A percentile compares a stretch with the other conserved stretches of the same genome.
phyloP scores from a whole-genome alignment of 1,140 invertebrate genomes.

The Cylas formicarius region DNA sequence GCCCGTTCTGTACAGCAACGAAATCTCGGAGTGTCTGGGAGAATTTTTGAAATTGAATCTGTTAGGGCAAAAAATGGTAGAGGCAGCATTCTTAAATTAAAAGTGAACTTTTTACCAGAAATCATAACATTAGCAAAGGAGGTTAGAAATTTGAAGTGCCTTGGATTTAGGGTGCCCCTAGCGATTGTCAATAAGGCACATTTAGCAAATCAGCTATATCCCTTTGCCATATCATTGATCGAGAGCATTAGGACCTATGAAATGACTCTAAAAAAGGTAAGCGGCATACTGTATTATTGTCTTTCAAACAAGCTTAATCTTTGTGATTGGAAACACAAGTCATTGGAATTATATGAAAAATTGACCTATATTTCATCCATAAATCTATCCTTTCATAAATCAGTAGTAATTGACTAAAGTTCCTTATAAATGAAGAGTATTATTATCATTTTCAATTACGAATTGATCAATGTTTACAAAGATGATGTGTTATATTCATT shows the following conservation, averaged over 20 bases:
- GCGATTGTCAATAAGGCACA: slow-evolving; percentile 99
- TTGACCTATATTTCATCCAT: too few species aligned
- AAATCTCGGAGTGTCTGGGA: slow-evolving; percentile 85
- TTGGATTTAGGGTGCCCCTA: slow-evolving; percentile 94
- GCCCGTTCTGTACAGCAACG: slow-evolving; percentile 89
- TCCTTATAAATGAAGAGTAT: too few species aligned
- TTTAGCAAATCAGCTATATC: slow-evolving; percentile 97
- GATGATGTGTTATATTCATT: too few species aligned
- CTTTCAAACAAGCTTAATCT: too few species aligned
- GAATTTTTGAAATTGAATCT: slow-evolving; percentile 92
- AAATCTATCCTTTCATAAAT: too few species aligned
- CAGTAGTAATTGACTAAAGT: too few species aligned
- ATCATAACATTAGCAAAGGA: slow-evolving; percentile 98
- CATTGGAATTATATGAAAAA: too few species aligned
- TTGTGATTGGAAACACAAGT: too few species aligned
- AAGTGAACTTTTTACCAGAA: slow-evolving; percentile 97
- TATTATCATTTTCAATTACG: too few species aligned
- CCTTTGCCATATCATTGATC: slow-evolving; percentile 97
- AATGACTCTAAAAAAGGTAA: slow-evolving; percentile 91
- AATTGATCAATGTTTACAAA: too few species aligned
- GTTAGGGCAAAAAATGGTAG: slow-evolving; percentile 74
- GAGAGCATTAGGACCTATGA: slow-evolving; percentile 97
- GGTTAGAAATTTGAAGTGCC: slow-evolving; percentile 92
- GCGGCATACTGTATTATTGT: too few species aligned
- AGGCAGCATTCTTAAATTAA: slow-evolving; percentile 83